Conservation (phyloP, 2,888 invertebrate genomes). For the Leptodirus hochenwartii region DNA sequence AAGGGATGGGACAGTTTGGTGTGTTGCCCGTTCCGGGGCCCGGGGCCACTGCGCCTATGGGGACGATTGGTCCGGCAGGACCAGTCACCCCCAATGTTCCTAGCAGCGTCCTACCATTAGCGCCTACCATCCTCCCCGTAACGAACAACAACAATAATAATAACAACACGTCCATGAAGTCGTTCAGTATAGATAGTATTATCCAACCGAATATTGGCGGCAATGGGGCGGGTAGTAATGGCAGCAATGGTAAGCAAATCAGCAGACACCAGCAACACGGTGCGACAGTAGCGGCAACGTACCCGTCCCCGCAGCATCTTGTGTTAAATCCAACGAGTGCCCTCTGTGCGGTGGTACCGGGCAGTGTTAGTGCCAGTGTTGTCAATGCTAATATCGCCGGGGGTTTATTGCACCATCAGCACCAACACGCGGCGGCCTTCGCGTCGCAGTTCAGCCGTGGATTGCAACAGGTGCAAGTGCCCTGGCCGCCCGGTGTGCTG, state of each 20-base stretch:
- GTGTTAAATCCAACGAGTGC: no score
- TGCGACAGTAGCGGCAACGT: no score
- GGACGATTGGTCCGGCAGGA: constrained; percentile 12
- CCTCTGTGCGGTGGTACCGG: no score
- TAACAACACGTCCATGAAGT: constrained; percentile 32
- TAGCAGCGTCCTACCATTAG: constrained; percentile 12
- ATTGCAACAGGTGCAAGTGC: constrained; percentile 13
- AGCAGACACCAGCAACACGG: no score
- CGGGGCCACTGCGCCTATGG: constrained; percentile 11
- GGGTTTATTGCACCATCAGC: constrained; percentile 2
- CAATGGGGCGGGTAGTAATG: no score
- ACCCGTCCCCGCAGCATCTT: no score
- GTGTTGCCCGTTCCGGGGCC: constrained; percentile 13
- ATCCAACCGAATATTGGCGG: constrained; percentile 48
- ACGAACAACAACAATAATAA: constrained; percentile 21
- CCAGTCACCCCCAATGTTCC: constrained; percentile 18
- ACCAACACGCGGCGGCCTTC: no score
- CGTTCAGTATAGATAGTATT: constrained; percentile 72
- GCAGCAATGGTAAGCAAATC: no score
- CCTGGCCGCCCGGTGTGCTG: constrained; percentile 13
- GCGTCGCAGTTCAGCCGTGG: no score
- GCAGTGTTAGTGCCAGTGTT: no score
- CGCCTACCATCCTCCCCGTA: no score
- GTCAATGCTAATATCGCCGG: constrained; percentile 7
- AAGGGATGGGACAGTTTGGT: constrained; percentile 15